These are phyloP conservation scores for Schizopygopsis malacanthus DNA, from an alignment of 2,797 vertebrate species.

Conservation along the genomic window DNA sequence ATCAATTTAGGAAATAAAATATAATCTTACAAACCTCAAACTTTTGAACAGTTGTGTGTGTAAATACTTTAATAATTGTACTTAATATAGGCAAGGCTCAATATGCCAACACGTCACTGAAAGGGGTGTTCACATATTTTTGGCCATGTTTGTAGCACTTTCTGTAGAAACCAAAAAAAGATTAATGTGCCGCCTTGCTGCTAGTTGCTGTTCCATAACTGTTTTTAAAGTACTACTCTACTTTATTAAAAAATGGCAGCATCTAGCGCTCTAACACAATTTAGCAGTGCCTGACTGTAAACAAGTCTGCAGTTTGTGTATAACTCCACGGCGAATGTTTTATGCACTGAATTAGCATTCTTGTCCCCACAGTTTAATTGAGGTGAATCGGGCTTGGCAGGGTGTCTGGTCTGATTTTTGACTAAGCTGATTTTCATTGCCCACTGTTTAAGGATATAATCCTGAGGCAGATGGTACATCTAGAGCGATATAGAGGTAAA, in stretches of 20 bases:
- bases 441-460: slow-evolving; percentile 55
- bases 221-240: slow-evolving; percentile 5
- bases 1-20: neutral
- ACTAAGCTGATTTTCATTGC: slow-evolving; percentile 64
- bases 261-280: neutral
- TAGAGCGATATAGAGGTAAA: slow-evolving; percentile 24
- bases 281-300: neutral
- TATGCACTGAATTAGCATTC: slow-evolving; percentile 50
- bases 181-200: neutral
- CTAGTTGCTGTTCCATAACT: neutral
- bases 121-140: neutral
- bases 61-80: neutral
- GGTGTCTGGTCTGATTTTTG: slow-evolving; percentile 57
- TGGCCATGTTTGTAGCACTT: neutral
- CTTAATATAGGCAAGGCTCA: neutral
- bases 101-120: neutral
- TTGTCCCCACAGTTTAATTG: slow-evolving; percentile 56
- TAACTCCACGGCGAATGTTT: slow-evolving; percentile 19
- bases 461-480: slow-evolving; percentile 62
- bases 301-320: slow-evolving; percentile 16
- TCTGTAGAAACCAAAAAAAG: neutral
- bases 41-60: neutral
- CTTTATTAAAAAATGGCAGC: slow-evolving; percentile 18
- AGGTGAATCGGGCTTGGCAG: slow-evolving; percentile 51
- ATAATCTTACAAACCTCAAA: neutral